These are phyloP conservation scores for Rutpela maculata DNA, from an alignment of 2,888 invertebrate genomes.

Conservation along the genomic window DNA sequence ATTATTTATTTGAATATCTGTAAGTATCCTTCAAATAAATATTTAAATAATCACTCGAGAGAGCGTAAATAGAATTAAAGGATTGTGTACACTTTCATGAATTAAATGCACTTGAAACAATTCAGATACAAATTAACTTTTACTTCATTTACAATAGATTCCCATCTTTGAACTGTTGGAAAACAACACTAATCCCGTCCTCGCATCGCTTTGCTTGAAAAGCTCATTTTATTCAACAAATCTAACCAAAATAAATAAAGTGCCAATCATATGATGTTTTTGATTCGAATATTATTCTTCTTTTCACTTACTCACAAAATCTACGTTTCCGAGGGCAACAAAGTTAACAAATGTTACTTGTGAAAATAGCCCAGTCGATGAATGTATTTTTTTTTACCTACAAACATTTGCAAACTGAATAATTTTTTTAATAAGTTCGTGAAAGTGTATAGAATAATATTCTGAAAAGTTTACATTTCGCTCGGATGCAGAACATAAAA, in stretches of 20 bases:
- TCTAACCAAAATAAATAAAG: background rate
- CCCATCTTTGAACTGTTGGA: background rate
- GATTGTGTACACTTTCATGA: slow-evolving; percentile 48
- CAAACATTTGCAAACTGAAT: no score
- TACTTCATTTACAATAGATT: slow-evolving; percentile 30
- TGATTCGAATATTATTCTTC: background rate
- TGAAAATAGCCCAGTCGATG: no score
- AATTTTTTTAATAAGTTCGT: no score
- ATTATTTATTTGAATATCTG: slow-evolving; percentile 70
- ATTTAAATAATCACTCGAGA: slow-evolving; percentile 55
- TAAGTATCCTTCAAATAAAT: slow-evolving; percentile 63
- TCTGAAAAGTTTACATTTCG: no score
- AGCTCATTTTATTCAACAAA: background rate
- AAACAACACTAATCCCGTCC: slow-evolving; percentile 18
- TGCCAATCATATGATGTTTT: background rate
- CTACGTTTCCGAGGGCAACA: no score
- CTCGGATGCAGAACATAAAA: no score
- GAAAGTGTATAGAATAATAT: no score
- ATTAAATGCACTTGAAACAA: slow-evolving; percentile 34
- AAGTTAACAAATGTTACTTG: no score
- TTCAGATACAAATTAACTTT: slow-evolving; percentile 36
- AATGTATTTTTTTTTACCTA: no score
- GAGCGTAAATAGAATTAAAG: slow-evolving; percentile 55
- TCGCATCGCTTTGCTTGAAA: background rate
- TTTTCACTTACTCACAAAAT: no score